Conservation (phyloP, 2,888 invertebrate genomes). For the Oscheius onirici region DNA sequence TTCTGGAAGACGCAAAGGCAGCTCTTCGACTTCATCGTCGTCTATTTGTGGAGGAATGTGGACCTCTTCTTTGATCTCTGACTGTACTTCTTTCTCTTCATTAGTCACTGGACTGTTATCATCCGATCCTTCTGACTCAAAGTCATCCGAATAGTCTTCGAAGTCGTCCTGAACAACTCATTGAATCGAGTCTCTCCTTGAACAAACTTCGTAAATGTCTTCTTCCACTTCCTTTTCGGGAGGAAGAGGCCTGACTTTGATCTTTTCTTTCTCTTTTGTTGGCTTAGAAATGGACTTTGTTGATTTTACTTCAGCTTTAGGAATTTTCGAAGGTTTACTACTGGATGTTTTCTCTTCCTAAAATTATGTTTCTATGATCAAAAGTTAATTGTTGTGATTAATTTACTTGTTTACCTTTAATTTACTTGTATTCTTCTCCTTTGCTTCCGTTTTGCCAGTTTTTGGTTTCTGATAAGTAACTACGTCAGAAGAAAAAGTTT, state of each 20-base stretch:
- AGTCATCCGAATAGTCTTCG: conserved; percentile 34
- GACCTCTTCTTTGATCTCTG: background rate
- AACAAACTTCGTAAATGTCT: conserved; percentile 10
- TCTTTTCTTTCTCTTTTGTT: background rate
- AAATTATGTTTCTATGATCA: background rate
- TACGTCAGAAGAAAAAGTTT: background rate
- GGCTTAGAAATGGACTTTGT: background rate
- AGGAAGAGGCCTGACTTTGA: conserved; percentile 3
- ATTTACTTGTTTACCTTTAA: background rate
- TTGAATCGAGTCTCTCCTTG: background rate
- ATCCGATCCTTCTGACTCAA: conserved; percentile 22
- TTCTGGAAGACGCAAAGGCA: conserved; percentile 1
- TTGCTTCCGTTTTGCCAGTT: background rate
- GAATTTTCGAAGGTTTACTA: background rate
- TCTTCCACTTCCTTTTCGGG: background rate
- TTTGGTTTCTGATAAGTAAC: background rate
- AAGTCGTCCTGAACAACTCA: conserved; percentile 29
- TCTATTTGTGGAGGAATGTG: background rate
- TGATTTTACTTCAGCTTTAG: background rate
- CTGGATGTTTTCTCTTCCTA: conserved; percentile 7
- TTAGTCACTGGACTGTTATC: background rate
- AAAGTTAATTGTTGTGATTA: background rate
- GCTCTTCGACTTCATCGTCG: conserved; percentile 16
- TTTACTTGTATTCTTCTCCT: background rate
- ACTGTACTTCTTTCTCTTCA: background rate